Evolutionary conservation across 2,888 invertebrate species (phyloP).

Genomic region (Drosophila infuscata): DNA sequence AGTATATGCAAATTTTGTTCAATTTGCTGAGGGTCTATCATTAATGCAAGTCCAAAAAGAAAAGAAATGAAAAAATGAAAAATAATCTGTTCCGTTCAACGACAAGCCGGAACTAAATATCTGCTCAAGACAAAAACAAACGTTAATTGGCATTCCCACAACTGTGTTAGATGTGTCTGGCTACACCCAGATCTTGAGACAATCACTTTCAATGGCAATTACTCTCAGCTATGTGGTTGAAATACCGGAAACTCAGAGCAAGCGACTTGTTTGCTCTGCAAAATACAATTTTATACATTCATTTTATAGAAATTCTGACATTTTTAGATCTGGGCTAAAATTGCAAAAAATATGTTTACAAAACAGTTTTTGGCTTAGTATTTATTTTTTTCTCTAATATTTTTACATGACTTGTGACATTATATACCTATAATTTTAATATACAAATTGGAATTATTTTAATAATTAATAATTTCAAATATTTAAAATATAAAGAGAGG

Average conservation of each 20-base stretch:
- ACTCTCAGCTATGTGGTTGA: slow-evolving; percentile 24
- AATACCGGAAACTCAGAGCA: slow-evolving; percentile 60
- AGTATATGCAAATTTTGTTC: slow-evolving; percentile 57
- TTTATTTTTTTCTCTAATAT: not conserved
- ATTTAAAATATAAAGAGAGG: not conserved
- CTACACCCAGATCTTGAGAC: slow-evolving; percentile 44
- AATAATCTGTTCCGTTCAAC: not conserved
- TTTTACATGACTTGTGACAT: not conserved
- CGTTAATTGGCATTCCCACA: slow-evolving; percentile 56
- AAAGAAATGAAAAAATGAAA: not conserved
- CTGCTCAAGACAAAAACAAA: slow-evolving; percentile 30
- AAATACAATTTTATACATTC: not conserved
- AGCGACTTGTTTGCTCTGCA: not conserved
- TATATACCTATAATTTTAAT: not conserved
- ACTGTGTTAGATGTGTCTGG: slow-evolving; percentile 14
- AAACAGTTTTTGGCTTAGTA: not conserved
- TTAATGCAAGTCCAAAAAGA: not conserved
- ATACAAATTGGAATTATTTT: not conserved
- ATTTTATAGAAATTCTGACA: not conserved
- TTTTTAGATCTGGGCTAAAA: not conserved
- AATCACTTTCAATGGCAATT: slow-evolving; percentile 60
- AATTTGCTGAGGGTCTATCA: slow-evolving; percentile 18
- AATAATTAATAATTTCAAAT: not conserved
- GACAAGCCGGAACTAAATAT: slow-evolving; percentile 61
- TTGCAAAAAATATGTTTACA: not conserved